Conservation (phyloP, 2,113 vertebrate genomes). For the Panurus biarmicus region DNA sequence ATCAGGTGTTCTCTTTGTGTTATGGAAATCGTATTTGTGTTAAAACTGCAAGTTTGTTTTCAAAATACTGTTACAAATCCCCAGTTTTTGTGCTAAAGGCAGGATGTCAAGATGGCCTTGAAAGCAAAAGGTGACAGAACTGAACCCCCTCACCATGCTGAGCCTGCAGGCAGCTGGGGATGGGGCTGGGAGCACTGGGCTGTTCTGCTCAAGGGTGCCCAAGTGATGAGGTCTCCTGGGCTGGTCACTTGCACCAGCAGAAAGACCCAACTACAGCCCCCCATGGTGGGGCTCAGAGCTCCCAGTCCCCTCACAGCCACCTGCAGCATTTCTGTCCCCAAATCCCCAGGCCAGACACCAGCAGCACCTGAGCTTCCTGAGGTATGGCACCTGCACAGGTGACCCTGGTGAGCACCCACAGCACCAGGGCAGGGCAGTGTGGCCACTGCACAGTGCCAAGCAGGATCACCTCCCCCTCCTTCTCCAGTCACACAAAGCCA, state of each 20-base stretch:
- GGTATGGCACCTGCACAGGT: fast-evolving
- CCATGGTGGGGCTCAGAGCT: fast-evolving
- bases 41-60: not conserved
- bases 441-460: fast-evolving
- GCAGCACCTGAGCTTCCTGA: not conserved
- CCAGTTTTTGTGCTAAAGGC: not conserved
- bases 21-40: not conserved
- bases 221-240: not conserved
- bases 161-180: not conserved
- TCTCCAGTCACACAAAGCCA: not conserved
- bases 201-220: fast-evolving
- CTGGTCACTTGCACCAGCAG: not conserved
- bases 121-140: fast-evolving
- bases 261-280: not conserved
- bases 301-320: not conserved
- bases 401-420: fast-evolving
- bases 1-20: not conserved
- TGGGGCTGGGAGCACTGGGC: not conserved
- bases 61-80: not conserved
- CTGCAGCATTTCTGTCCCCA: fast-evolving
- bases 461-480: no score
- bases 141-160: fast-evolving
- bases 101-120: not conserved
- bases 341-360: not conserved
- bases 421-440: fast-evolving